phyloP scores from a whole-genome alignment of 2,797 vertebrate genomes.

The Spea hammondii region DNA sequence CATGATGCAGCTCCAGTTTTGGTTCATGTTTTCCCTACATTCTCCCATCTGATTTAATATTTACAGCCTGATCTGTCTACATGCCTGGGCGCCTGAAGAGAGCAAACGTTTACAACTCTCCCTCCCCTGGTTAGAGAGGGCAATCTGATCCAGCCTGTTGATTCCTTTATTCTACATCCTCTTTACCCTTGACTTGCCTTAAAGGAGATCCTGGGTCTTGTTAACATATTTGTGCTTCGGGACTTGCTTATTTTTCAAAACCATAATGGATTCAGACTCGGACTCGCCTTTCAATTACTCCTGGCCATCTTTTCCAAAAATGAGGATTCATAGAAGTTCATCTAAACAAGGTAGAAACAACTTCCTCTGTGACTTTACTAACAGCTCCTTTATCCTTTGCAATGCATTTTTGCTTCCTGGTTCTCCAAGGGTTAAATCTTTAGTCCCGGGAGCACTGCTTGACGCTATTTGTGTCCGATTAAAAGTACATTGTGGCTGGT shows the following conservation, averaged over 20 bases:
- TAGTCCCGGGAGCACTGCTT: no score
- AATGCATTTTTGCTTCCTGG: not conserved
- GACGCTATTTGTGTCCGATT: no score
- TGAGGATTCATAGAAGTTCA: conserved; percentile 86
- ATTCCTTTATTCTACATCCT: conserved; percentile 68
- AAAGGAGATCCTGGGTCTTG: conserved; percentile 55
- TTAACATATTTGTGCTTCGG: conserved; percentile 49
- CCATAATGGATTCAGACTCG: conserved; percentile 85
- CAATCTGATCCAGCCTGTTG: conserved; percentile 69
- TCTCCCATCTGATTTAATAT: conserved; percentile 66
- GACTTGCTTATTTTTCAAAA: conserved; percentile 58
- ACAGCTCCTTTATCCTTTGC: not conserved
- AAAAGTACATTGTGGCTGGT: no score
- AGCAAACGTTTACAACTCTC: conserved; percentile 69
- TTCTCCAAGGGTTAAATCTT: no score
- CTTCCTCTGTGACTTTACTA: not conserved
- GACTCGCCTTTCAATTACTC: conserved; percentile 98
- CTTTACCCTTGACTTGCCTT: conserved; percentile 61
- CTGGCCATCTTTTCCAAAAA: conserved; percentile 95
- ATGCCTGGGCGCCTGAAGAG: conserved; percentile 70
- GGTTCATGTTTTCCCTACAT: conserved; percentile 54
- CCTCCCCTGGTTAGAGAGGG: conserved; percentile 63
- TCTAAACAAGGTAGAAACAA: conserved; percentile 83
- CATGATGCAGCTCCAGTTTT: conserved; percentile 57
- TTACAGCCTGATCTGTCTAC: conserved; percentile 69